phyloP scores from a whole-genome alignment of 1,140 invertebrate species.

The Pseudachorutes palmiensis region DNA sequence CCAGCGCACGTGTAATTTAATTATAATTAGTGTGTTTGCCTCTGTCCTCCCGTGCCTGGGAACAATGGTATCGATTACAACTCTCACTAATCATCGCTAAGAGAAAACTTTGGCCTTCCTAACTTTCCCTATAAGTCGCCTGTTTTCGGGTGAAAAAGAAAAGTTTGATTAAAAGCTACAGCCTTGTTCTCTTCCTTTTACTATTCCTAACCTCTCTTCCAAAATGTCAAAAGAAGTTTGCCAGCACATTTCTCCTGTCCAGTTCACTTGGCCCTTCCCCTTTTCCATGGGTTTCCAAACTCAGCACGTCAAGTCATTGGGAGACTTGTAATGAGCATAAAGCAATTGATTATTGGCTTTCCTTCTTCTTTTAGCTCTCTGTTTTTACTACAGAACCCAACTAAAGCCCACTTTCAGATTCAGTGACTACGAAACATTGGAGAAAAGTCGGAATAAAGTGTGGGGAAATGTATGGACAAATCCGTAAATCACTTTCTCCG shows the following conservation, averaged over 20 bases:
- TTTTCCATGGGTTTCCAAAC: neutral
- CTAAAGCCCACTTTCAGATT: neutral
- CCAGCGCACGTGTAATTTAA: no score
- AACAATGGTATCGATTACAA: neutral
- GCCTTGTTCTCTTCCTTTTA: neutral
- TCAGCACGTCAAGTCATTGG: neutral
- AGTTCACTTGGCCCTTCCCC: neutral
- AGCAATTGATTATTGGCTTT: slow-evolving; percentile 9
- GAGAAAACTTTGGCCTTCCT: neutral
- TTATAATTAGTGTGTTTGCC: no score
- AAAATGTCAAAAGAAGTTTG: neutral
- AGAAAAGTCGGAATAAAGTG: no score
- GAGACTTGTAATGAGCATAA: neutral
- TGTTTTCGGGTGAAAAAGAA: neutral
- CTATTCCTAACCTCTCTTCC: neutral
- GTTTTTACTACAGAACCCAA: neutral
- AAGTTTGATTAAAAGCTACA: neutral
- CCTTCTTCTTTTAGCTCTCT: neutral
- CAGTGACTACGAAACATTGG: neutral
- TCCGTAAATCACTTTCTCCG: no score
- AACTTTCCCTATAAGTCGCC: no score
- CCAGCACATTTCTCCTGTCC: neutral
- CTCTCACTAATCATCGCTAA: neutral
- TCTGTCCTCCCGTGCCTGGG: no score
- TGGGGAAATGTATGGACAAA: no score